phyloP scores from a whole-genome alignment of 2,113 vertebrate genomes.

The Eulemur rufifrons region DNA sequence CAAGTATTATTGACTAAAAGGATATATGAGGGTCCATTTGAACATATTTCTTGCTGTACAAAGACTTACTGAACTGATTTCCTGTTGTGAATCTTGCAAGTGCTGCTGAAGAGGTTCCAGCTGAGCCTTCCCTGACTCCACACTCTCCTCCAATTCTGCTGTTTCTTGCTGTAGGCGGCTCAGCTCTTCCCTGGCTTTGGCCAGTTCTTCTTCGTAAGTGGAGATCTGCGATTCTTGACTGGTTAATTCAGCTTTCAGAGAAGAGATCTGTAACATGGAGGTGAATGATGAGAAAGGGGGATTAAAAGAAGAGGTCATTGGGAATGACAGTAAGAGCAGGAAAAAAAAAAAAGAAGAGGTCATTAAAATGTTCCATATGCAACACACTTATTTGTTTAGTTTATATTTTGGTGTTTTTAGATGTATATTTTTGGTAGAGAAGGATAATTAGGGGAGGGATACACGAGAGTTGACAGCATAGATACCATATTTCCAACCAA shows the following conservation, averaged over 20 bases:
- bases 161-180: slow-evolving; percentile 95
- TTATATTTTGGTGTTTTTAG: slow-evolving; percentile 8
- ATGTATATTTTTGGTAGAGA: slow-evolving; percentile 18
- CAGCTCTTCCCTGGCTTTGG: slow-evolving; percentile 93
- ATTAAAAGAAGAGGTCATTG: slow-evolving; percentile 2
- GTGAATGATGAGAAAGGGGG: neutral
- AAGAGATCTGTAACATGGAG: slow-evolving; percentile 87
- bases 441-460: neutral
- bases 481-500: neutral
- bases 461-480: neutral
- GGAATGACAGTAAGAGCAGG: too few relatives aligned
- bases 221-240: slow-evolving; percentile 95
- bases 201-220: slow-evolving; percentile 93
- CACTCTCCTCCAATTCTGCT: slow-evolving; percentile 90
- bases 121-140: slow-evolving; percentile 92
- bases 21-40: neutral
- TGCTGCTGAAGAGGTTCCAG: slow-evolving; percentile 93
- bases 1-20: neutral
- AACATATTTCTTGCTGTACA: neutral
- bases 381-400: slow-evolving; percentile 30
- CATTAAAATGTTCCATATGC: slow-evolving; percentile 29
- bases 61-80: slow-evolving; percentile 91
- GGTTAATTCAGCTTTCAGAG: slow-evolving; percentile 92
- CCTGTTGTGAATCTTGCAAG: slow-evolving; percentile 92
- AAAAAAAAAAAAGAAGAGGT: too few relatives aligned